Evolutionary conservation across 2,888 invertebrate species (phyloP), one percentile per base, ranked within the genome.

Genomic region (Synanthedon myopaeformis): DNA sequence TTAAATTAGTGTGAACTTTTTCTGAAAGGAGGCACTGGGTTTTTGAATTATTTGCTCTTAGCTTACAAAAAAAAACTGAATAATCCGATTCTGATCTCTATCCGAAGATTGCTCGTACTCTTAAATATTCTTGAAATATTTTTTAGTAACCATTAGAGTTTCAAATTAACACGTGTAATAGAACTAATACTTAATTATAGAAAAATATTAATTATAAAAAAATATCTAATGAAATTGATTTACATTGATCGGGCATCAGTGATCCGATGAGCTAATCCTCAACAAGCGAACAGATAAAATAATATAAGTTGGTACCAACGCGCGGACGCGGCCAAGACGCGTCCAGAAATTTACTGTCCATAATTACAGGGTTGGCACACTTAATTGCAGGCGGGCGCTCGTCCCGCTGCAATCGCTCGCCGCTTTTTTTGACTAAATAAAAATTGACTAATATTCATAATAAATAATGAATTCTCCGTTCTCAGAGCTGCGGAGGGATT

Each of bases 301-400:
- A 83, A 83, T 84, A 82, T 77, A 77, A 65, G 35, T 35, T 35
- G 35, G 35, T 35, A 35, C 35, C 35, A 35, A 59, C 65, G 53
- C 54, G 69, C 66, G 64, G 71, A 66, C 72, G 69, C 66, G 74
- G 73, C 71, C 79, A 82, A 86, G 89, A 89, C 90, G 89, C 90
- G 90, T 91, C 91, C 89, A 90, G 90, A 91, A 91, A 93, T 93
- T 93, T 93, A 93, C 92, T 92, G 92, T 89, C 92, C 92, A 91
- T 93, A 93, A 93, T 93, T 92, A 92, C 91, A 92, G 92, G 92
- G 92, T 92, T 90, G 90, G 84, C 89, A 89, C 90, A 91, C 91
- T 92, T 93, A 93, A 93, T 93, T 93, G 92, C 92, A 91, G 91
- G 80, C 89, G 81, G 85, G 65, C 70, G 69, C 70, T 69, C 76